Evolutionary conservation across 1,140 invertebrate species (phyloP), one percentile per base, ranked within the genome.

Genomic region (Camponotus floridanus): DNA sequence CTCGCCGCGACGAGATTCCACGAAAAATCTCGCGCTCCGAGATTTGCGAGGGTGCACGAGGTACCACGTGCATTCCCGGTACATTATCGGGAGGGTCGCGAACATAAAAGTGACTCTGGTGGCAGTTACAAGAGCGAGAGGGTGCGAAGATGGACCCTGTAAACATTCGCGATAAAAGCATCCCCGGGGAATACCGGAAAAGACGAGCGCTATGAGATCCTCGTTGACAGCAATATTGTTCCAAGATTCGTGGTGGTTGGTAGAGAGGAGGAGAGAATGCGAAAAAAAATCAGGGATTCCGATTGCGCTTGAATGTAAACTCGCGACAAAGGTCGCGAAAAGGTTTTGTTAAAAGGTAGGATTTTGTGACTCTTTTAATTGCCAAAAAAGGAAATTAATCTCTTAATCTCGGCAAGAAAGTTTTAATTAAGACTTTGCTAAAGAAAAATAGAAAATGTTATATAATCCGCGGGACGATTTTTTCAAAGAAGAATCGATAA

Each of bases 161-260:
- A 92, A 92, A 91, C 89, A 91, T 90, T 90, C 84, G 83, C 78
- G 88, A 90, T 90, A 91, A 91, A 91, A 80, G 80, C 51, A 39
- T 62, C 86, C 81, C 68, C 31, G 26, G 81, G 62, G 76, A 61
- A 74, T 42, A 51, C 57, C 70, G 42, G 45, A 62, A 85, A 73
- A 86, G 89, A 87, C 76, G 88, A 87, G 80, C 67, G 45, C 39
- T 31, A 18, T 31, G 45, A 73, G 42, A 71, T 21, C 55, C 36
- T 18, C 57, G 31, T 73, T 11, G 7, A 68, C 11, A 13, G 61
- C 26, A 48, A 64, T 57, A 89, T 87, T 87, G 85, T 89, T 84
- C 48, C 48, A 48, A 80, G 88, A 90, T 90, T 90, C 26, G 15
- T n/a, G 31, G 9, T 51, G 39, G 9, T 74, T 48, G n/a, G n/a